phyloP scores from a whole-genome alignment of 2,113 vertebrate genomes.

The Rostratula benghalensis region DNA sequence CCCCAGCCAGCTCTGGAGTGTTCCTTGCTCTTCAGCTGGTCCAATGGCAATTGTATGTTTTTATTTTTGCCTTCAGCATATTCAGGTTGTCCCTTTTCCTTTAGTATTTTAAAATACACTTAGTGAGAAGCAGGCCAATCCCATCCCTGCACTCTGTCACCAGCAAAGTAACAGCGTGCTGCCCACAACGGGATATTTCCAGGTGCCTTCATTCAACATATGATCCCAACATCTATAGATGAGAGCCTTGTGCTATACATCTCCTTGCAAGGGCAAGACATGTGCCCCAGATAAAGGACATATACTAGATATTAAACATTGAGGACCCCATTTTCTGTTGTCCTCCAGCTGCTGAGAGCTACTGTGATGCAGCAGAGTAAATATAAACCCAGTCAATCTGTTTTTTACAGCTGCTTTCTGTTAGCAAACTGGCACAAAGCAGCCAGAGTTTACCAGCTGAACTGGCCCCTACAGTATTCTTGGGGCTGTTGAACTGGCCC shows the following conservation, averaged over 20 bases:
- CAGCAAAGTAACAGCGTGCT: neutral
- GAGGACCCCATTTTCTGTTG: neutral
- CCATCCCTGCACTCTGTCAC: neutral
- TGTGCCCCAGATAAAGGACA: neutral
- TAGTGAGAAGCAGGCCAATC: neutral
- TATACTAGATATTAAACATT: neutral
- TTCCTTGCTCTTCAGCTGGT: neutral
- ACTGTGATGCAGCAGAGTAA: neutral
- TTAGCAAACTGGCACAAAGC: neutral
- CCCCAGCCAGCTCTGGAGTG: neutral
- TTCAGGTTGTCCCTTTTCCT: neutral
- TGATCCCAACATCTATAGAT: neutral
- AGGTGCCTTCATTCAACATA: neutral
- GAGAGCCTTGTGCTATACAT: neutral
- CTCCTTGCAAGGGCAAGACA: neutral
- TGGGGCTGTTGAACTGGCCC: neutral
- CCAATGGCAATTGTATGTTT: neutral
- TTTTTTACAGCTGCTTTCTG: conserved; percentile 8
- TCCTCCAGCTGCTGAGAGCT: neutral
- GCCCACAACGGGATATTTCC: neutral
- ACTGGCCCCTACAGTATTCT: neutral
- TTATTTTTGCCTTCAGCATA: neutral
- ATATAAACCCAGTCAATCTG: neutral
- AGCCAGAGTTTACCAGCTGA: neutral
- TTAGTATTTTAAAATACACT: neutral